A percentile compares a stretch with the other conserved stretches of the same genome.
Evolutionary conservation across 2,113 vertebrate species (phyloP).

Genomic region (Xenus cinereus): DNA sequence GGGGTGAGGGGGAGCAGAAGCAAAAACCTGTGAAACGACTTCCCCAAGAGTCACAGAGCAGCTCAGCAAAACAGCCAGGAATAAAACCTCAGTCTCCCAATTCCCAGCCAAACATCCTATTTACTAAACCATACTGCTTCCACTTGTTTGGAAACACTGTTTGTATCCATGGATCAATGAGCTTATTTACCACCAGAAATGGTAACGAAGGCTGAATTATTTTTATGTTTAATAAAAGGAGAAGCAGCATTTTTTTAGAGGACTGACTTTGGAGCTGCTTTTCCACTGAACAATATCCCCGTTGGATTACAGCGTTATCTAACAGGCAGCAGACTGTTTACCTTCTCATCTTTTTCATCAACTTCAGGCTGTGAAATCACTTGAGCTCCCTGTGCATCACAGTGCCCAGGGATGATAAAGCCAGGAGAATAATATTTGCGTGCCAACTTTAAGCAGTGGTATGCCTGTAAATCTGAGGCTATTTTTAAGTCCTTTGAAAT

Average conservation of each 20-base stretch:
- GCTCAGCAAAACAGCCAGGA: background rate
- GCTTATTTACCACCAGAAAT: background rate
- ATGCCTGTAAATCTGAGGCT: background rate
- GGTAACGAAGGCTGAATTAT: background rate
- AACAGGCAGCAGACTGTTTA: background rate
- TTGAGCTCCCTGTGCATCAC: background rate
- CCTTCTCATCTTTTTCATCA: background rate
- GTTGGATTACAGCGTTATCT: background rate
- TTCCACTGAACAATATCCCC: background rate
- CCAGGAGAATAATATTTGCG: fast-evolving
- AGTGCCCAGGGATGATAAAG: background rate
- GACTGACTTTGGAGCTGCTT: background rate
- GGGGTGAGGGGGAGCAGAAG: background rate
- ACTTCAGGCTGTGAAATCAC: background rate
- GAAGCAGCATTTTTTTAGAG: background rate
- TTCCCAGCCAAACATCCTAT: background rate
- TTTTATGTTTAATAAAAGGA: background rate
- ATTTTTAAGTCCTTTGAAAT: background rate
- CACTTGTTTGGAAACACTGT: background rate
- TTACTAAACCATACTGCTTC: background rate
- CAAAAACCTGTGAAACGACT: background rate
- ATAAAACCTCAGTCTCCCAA: background rate
- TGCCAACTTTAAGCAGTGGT: background rate
- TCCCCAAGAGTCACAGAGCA: background rate
- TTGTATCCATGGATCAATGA: fast-evolving